Percentiles rank a stretch among this genome's conserved stretches.
Evolutionary conservation across 2,797 vertebrate species (phyloP).

Genomic region (Brachymystax lenok): DNA sequence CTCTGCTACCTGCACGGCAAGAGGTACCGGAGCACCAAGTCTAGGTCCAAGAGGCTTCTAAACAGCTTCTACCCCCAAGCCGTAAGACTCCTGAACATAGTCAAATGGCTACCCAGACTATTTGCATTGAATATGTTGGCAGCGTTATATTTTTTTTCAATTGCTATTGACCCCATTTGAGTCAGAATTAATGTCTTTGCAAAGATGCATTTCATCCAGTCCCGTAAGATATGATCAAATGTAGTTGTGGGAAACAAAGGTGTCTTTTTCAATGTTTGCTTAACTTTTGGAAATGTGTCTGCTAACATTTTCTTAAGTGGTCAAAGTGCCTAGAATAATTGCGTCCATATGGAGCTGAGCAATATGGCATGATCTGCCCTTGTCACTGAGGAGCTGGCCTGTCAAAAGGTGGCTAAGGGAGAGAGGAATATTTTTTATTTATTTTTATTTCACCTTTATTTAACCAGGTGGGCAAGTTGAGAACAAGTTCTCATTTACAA

Average conservation of each 20-base stretch:
- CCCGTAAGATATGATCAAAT: not conserved
- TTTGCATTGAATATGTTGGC: not conserved
- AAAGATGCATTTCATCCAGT: not conserved
- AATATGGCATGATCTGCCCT: constrained; percentile 4
- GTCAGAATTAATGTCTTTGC: not conserved
- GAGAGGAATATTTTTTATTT: not conserved
- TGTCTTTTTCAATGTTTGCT: constrained; percentile 33
- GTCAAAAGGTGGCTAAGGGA: not conserved
- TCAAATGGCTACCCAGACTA: too few relatives aligned
- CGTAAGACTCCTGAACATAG: too few relatives aligned
- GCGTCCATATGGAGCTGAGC: constrained; percentile 25
- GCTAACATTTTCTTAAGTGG: constrained; percentile 31
- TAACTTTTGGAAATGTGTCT: constrained; percentile 38
- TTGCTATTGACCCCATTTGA: not conserved
- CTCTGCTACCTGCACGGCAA: too few relatives aligned
- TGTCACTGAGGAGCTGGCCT: constrained; percentile 9
- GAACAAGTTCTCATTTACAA: too few relatives aligned
- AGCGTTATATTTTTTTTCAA: not conserved
- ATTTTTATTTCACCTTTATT: too few relatives aligned
- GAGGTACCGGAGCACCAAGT: too few relatives aligned
- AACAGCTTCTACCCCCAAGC: too few relatives aligned
- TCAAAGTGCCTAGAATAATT: constrained; percentile 35
- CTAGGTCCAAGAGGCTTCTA: too few relatives aligned
- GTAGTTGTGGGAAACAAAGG: constrained; percentile 26
- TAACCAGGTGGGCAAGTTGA: too few relatives aligned